These are phyloP conservation scores for Corythaixoides concolor DNA, from an alignment of 2,113 vertebrate genomes.

Conservation along the genomic window DNA sequence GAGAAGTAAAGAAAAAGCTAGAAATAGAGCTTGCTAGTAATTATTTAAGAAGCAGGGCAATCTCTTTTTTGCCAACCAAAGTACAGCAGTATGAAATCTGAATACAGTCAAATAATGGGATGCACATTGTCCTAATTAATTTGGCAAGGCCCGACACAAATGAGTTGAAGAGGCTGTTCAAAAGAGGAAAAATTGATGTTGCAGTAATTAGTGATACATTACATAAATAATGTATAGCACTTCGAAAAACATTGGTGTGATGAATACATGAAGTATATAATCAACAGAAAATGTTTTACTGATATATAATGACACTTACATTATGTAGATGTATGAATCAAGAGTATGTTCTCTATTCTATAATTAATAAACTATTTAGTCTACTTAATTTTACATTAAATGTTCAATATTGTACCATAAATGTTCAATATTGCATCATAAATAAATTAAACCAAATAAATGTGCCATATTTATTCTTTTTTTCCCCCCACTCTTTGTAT, in stretches of 20 bases:
- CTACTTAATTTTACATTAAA: constrained; percentile 40
- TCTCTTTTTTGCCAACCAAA: neutral
- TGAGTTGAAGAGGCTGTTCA: neutral
- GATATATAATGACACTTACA: constrained; percentile 1
- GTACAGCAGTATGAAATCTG: neutral
- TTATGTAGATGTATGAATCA: constrained; percentile 27
- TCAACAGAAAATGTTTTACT: constrained; percentile 58
- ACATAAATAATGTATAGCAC: constrained; percentile 58
- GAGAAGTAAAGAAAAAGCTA: neutral
- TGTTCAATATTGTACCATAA: neutral
- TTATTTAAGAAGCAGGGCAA: neutral
- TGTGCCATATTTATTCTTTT: neutral
- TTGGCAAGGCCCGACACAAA: constrained; percentile 18
- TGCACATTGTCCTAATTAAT: constrained; percentile 6
- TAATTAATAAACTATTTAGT: constrained; percentile 45
- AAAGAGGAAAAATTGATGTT: neutral
- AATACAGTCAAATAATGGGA: neutral
- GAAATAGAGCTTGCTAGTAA: neutral
- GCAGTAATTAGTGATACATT: constrained; percentile 24
- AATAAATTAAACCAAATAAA: constrained; percentile 17
- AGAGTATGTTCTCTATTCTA: neutral
- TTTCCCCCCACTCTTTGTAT: neutral
- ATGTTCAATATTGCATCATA: constrained; percentile 3
- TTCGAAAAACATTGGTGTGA: constrained; percentile 50
- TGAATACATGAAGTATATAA: constrained; percentile 43